Conservation (phyloP, 2,113 vertebrate species). For the Helogale parvula region DNA sequence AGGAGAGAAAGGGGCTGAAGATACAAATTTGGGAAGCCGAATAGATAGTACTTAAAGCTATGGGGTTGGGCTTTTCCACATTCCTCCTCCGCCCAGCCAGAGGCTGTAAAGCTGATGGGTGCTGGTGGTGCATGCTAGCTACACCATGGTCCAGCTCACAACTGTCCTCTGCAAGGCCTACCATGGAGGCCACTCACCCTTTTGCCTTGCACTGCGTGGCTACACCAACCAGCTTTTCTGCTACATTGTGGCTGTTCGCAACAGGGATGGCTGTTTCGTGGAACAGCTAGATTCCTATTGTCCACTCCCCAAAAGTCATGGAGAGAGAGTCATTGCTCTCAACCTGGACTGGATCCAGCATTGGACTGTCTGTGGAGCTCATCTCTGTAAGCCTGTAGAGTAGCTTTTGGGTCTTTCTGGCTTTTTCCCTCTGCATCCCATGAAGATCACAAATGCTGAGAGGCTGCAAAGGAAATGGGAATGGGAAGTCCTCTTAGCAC, state of each 20-base stretch:
- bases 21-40: neutral
- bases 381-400: constrained; percentile 90
- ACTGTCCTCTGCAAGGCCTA: constrained; percentile 86
- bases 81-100: neutral
- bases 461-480: constrained; percentile 69
- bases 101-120: neutral
- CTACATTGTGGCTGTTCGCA: constrained; percentile 92
- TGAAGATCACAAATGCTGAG: constrained; percentile 82
- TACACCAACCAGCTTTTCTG: constrained; percentile 94
- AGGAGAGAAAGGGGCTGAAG: neutral
- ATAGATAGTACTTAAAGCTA: neutral
- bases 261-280: constrained; percentile 91
- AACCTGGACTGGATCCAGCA: constrained; percentile 92
- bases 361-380: constrained; percentile 94
- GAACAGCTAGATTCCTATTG: constrained; percentile 95
- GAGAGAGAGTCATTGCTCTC: constrained; percentile 92
- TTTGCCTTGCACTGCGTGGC: constrained; percentile 91
- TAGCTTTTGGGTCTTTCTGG: constrained; percentile 89
- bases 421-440: constrained; percentile 84
- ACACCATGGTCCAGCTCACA: neutral
- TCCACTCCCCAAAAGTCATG: constrained; percentile 91
- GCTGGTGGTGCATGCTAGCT: neutral
- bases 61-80: neutral
- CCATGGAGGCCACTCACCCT: constrained; percentile 88
- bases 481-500: neutral